A percentile compares a stretch with the other conserved stretches of the same genome.
These are phyloP conservation scores for Solenopsis fugax DNA, from an alignment of 1,140 invertebrate species.

Conservation along the genomic window DNA sequence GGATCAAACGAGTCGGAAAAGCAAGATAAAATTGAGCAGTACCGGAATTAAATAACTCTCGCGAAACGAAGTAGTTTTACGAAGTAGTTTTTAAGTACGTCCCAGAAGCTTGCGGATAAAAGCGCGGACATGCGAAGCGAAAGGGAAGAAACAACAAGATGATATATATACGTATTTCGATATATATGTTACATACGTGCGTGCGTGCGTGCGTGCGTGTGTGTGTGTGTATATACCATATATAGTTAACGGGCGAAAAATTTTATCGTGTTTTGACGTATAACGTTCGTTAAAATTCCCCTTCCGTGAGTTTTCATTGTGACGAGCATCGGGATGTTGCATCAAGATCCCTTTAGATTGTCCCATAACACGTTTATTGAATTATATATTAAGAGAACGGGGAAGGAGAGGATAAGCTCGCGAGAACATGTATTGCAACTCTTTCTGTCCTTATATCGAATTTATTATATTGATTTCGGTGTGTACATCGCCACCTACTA, in stretches of 20 bases:
- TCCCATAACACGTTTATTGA: neutral
- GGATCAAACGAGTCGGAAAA: no score
- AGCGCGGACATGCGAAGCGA: neutral
- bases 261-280: neutral
- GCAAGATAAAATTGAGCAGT: neutral
- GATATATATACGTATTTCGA: neutral
- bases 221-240: no score
- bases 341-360: no score
- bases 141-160: neutral
- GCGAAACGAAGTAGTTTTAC: neutral
- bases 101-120: neutral
- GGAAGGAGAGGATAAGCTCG: neutral
- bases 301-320: neutral
- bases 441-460: conserved; percentile 15
- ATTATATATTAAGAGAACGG: conserved; percentile 2
- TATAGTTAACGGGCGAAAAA: conserved; percentile 11
- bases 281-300: conserved; percentile 2
- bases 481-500: neutral
- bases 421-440: neutral
- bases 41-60: neutral
- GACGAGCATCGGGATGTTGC: neutral
- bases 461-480: conserved; percentile 4
- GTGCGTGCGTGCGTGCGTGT: no score
- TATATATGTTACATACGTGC: neutral
- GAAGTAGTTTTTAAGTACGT: neutral